These are phyloP conservation scores for Ctena decussata DNA, from an alignment of 2,888 invertebrate species.

Conservation along the genomic window DNA sequence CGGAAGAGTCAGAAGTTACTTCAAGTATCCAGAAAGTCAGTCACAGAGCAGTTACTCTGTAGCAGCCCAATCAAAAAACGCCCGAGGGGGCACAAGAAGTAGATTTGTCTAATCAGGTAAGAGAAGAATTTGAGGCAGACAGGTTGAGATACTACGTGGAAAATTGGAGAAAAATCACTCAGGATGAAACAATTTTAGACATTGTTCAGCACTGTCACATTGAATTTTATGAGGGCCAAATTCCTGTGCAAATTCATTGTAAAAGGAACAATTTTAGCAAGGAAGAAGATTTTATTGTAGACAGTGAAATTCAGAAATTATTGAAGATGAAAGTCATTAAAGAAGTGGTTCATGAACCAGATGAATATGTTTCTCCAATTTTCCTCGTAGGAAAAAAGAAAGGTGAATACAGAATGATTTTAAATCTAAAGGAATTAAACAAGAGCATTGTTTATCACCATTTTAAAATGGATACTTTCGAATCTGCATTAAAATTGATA, in stretches of 20 bases:
- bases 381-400: constrained; percentile 28
- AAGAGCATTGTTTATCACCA: constrained; percentile 54
- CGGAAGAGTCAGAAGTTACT: too few species aligned
- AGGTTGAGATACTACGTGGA: not conserved
- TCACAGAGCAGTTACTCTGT: too few species aligned
- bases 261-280: not conserved
- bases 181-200: constrained; percentile 16
- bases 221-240: constrained; percentile 13
- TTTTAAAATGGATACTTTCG: constrained; percentile 68
- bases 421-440: constrained; percentile 51
- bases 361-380: constrained; percentile 40
- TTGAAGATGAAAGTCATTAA: constrained; percentile 45
- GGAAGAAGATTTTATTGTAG: not conserved
- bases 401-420: constrained; percentile 47
- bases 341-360: constrained; percentile 35
- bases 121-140: constrained; percentile 31
- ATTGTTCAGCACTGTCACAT: constrained; percentile 42
- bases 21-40: too few species aligned
- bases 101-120: constrained; percentile 20
- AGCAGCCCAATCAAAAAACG: constrained; percentile 27
- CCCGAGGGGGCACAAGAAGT: constrained; percentile 44
- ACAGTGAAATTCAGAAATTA: constrained; percentile 42
- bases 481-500: constrained; percentile 42
- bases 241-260: too few species aligned
- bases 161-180: constrained; percentile 32